A percentile compares a stretch with the other conserved stretches of the same genome.
Evolutionary conservation across 2,797 vertebrate species (phyloP).

Genomic region (Urosaurus nigricauda): DNA sequence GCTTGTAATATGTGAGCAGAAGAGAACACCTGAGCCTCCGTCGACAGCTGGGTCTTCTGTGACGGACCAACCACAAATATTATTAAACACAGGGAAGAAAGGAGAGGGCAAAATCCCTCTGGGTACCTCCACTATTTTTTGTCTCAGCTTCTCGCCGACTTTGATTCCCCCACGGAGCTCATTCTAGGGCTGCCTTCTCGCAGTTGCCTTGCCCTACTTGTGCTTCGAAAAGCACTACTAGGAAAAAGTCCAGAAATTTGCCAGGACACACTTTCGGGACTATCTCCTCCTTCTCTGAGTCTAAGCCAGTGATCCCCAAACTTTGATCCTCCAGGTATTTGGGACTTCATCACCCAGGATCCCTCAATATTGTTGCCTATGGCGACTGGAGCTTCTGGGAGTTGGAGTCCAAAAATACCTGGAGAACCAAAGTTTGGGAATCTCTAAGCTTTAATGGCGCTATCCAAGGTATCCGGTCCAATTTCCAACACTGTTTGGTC

Average conservation of each 20-base stretch:
- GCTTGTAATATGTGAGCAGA: slow-evolving; percentile 17
- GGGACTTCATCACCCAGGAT: no score
- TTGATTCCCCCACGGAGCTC: not conserved
- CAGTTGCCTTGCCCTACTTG: not conserved
- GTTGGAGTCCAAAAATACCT: no score
- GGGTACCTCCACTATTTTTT: not conserved
- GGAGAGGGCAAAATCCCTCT: not conserved
- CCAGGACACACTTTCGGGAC: no score
- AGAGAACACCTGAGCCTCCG: slow-evolving; percentile 11
- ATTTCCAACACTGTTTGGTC: no score
- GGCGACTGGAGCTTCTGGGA: no score
- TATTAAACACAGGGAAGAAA: not conserved
- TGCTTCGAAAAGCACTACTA: not conserved
- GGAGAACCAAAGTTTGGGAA: no score
- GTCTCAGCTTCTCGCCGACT: not conserved
- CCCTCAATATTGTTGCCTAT: no score
- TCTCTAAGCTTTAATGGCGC: no score
- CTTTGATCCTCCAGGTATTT: no score
- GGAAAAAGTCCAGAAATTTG: not conserved
- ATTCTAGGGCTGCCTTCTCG: not conserved
- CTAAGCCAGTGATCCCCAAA: no score
- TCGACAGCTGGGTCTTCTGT: not conserved
- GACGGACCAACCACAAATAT: not conserved
- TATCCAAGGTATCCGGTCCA: no score
- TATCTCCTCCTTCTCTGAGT: no score